These are phyloP conservation scores for Myocastor coypus DNA, from an alignment of 2,113 vertebrate species.

Conservation along the genomic window DNA sequence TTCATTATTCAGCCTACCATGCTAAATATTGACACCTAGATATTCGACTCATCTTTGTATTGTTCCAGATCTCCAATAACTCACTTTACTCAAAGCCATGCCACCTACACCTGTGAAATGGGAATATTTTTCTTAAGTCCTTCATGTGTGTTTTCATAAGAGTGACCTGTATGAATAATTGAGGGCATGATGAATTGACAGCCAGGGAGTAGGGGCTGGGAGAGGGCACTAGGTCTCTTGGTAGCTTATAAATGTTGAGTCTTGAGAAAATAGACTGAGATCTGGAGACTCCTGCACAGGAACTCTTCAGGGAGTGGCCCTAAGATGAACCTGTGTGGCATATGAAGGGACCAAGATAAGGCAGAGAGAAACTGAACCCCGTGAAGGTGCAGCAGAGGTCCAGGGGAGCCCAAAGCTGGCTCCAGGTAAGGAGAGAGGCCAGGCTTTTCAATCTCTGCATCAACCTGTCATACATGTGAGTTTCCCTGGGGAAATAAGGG, in stretches of 20 bases:
- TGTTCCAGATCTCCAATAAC: not conserved
- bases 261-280: not conserved
- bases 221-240: not conserved
- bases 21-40: not conserved
- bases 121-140: not conserved
- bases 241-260: not conserved
- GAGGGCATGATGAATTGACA: accelerated
- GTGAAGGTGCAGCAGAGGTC: not conserved
- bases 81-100: not conserved
- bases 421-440: not conserved
- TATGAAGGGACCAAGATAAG: no score
- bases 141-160: not conserved
- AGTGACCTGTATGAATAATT: not conserved
- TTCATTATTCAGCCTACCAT: not conserved
- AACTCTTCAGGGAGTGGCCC: not conserved
- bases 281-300: not conserved
- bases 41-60: not conserved
- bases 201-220: not conserved
- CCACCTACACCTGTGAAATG: accelerated
- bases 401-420: not conserved
- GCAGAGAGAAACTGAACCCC: not conserved
- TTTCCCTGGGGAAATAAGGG: not conserved
- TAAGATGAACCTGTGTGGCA: not conserved
- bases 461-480: not conserved
- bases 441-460: not conserved